phyloP scores from a whole-genome alignment of 2,888 invertebrate genomes.

The Laothoe populi region DNA sequence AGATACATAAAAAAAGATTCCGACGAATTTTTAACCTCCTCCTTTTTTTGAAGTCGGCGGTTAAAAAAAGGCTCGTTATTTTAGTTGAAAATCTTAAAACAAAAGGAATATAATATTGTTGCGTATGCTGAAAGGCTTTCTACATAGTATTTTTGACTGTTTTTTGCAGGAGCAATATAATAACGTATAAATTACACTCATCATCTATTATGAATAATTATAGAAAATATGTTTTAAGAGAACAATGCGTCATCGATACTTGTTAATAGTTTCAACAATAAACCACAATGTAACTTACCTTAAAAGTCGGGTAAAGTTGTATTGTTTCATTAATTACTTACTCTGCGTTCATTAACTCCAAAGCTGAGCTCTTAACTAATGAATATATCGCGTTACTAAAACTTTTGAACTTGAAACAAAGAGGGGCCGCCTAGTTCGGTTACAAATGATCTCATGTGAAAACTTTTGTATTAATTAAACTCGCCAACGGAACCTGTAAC shows the following conservation, averaged over 20 bases:
- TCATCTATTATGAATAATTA: no score
- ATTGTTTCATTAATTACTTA: neutral
- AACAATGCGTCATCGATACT: neutral
- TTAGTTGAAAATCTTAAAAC: no score
- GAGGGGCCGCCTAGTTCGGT: neutral
- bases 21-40: no score
- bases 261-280: neutral
- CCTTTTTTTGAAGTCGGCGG: no score
- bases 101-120: no score
- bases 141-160: no score
- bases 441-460: constrained; percentile 6
- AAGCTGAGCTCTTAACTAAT: constrained; percentile 5
- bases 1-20: no score
- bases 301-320: neutral
- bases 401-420: constrained; percentile 20
- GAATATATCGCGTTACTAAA: constrained; percentile 23
- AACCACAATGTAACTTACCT: neutral
- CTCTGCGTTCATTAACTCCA: neutral
- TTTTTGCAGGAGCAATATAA: no score
- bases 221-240: no score
- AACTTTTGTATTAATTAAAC: constrained; percentile 15
- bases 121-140: no score
- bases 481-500: neutral
- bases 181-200: no score
- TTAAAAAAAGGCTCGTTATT: no score